A percentile compares a stretch with the other conserved stretches of the same genome.
Evolutionary conservation across 2,888 invertebrate species (phyloP).

Genomic region (Hyalella azteca): DNA sequence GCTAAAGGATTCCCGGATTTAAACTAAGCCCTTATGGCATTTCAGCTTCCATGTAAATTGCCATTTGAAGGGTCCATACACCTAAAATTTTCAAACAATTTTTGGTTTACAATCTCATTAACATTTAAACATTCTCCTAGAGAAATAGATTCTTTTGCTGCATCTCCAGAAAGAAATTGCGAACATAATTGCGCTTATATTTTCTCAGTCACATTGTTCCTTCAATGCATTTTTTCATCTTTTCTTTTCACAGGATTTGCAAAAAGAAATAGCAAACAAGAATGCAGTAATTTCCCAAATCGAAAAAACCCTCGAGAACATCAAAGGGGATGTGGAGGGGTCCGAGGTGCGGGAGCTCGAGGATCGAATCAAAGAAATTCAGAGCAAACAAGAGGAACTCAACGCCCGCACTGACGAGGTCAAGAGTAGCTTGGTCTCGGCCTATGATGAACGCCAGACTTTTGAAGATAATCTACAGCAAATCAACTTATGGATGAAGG

Average conservation of each 20-base stretch:
- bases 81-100: no score
- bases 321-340: constrained; percentile 84
- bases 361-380: constrained; percentile 73
- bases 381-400: constrained; percentile 77
- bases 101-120: no score
- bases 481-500: constrained; percentile 80
- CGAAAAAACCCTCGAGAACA: constrained; percentile 80
- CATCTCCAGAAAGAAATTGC: no score
- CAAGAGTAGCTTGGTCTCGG: constrained; percentile 72
- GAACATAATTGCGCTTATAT: no score
- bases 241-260: constrained; percentile 66
- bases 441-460: constrained; percentile 74
- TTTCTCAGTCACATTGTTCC: neutral
- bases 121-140: no score
- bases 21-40: no score
- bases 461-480: constrained; percentile 80
- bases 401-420: constrained; percentile 75
- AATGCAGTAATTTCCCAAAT: constrained; percentile 73
- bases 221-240: constrained; percentile 6
- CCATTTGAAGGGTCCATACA: no score
- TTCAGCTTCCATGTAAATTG: no score
- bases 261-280: constrained; percentile 85
- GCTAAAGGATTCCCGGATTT: no score
- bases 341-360: constrained; percentile 82
- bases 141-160: no score